Base-by-base conservation (phyloP, 1,140 invertebrate species). In the Homalodisca vitripennis region DNA sequence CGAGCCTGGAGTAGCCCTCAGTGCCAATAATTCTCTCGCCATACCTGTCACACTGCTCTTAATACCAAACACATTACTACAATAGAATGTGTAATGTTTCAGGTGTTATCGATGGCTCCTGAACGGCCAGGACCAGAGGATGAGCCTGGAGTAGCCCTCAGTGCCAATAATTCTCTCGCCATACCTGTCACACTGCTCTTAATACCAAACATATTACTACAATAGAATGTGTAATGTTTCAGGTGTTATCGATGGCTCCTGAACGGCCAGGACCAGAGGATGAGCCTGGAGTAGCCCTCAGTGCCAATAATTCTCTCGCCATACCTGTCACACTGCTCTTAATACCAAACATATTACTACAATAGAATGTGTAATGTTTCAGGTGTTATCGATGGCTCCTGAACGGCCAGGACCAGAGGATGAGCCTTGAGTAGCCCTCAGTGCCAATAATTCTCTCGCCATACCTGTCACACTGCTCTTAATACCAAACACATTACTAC, bases 51-150 rank as follows among this genome's bases (percentile, higher is more conserved):
- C 46, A 34, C 69, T 57, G 12, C 30, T 67, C 0, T 70, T 27
- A 26, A 67, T 53, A 57, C 53, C 47, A 1, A 67, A 55, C 24
- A 27, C 24, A 3, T 14, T 67, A 48, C 53, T 67, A 1, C 53
- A 53, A 20, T 27, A 47, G 20, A 47, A 66, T n/a, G n/a, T n/a
- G n/a, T n/a, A n/a, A n/a, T 53, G 26, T 60, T 60, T 22, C 55
- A 66, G 55, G 63, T 47, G 63, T 20, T 64, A 20, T 32, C 13
- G 30, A 73, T 73, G 72, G 72, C 72, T 31, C 72, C 72, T 17
- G 72, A 73, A 51, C 69, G 72, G 63, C 70, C 72, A 14, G 69
- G 70, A n/a, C 20, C 62, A 20, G 70, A 73, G 51, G 66, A 67
- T 55, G 30, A 66, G 57, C 70, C 66, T 27, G 66, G 46, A 30